Conservation (phyloP, 2,888 invertebrate species). For the Alloplasta piceator region DNA sequence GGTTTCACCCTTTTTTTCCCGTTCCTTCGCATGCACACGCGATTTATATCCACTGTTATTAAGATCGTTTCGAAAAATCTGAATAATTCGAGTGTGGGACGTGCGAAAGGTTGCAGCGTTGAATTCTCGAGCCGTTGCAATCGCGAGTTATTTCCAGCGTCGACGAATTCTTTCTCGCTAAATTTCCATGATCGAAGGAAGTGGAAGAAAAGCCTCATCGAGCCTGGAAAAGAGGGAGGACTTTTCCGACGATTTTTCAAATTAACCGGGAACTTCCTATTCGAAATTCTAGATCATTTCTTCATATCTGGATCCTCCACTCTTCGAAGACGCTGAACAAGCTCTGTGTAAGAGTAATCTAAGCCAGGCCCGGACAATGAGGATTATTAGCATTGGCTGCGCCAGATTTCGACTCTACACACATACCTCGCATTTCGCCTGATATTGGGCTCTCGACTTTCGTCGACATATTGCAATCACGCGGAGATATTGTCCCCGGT, state of each 20-base stretch:
- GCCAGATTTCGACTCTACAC: constrained; percentile 69
- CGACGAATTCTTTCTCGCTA: too few species aligned
- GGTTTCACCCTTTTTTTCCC: background rate
- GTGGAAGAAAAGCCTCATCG: too few species aligned
- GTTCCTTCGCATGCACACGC: background rate
- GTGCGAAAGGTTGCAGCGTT: constrained; percentile 72
- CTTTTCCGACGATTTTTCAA: background rate
- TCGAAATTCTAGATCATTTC: background rate
- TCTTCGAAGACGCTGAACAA: constrained; percentile 27
- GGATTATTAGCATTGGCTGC: constrained; percentile 80
- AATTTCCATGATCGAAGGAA: too few species aligned
- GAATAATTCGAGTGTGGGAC: constrained; percentile 76
- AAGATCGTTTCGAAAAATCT: constrained; percentile 77
- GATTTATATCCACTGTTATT: constrained; percentile 19
- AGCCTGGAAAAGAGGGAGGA: background rate
- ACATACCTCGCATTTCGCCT: constrained; percentile 62
- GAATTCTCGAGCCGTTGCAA: too few species aligned
- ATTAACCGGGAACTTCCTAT: background rate
- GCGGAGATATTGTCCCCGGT: constrained; percentile 77
- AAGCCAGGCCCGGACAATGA: constrained; percentile 73
- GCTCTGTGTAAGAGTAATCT: too few species aligned
- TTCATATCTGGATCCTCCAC: constrained; percentile 28
- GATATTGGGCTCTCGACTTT: constrained; percentile 78
- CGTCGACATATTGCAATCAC: constrained; percentile 80
- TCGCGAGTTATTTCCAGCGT: too few species aligned